Percentiles rank a stretch among this genome's conserved stretches.
These are phyloP conservation scores for Erpobdella octoculata DNA, from an alignment of 2,888 invertebrate genomes.

Conservation along the genomic window DNA sequence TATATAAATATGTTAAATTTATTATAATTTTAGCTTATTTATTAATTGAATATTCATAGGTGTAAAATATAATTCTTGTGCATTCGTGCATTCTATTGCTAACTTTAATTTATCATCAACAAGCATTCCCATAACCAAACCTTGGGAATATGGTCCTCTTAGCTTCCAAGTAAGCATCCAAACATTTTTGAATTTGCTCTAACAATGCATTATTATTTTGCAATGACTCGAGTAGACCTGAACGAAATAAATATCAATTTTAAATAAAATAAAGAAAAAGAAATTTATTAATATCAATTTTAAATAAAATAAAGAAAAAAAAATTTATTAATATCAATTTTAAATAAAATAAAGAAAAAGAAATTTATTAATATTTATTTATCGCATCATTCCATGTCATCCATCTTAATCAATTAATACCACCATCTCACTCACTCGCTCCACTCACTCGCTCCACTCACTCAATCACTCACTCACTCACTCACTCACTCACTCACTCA, in stretches of 20 bases:
- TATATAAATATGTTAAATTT: too few species aligned
- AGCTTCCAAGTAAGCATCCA: slow-evolving; percentile 79
- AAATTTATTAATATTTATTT: too few species aligned
- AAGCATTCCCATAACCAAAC: slow-evolving; percentile 35
- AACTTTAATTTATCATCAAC: background rate
- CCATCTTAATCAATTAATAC: too few species aligned
- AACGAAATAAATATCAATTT: slow-evolving; percentile 41
- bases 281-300: too few species aligned
- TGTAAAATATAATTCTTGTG: background rate
- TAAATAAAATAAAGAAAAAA: too few species aligned
- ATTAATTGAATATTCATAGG: background rate
- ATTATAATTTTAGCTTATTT: too few species aligned
- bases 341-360: background rate
- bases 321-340: too few species aligned
- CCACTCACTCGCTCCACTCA: slow-evolving; percentile 31
- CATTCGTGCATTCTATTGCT: background rate
- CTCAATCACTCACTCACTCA: slow-evolving; percentile 33
- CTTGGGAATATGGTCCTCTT: slow-evolving; percentile 75
- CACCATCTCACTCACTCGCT: slow-evolving; percentile 29
- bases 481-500: slow-evolving; percentile 32
- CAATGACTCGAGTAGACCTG: slow-evolving; percentile 52
- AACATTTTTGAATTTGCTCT: slow-evolving; percentile 79
- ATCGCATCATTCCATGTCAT: too few species aligned
- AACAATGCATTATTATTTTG: slow-evolving; percentile 63
- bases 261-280: too few species aligned